Evolutionary conservation across 2,113 vertebrate species (phyloP).

Genomic region (Microcebus tavaratra): DNA sequence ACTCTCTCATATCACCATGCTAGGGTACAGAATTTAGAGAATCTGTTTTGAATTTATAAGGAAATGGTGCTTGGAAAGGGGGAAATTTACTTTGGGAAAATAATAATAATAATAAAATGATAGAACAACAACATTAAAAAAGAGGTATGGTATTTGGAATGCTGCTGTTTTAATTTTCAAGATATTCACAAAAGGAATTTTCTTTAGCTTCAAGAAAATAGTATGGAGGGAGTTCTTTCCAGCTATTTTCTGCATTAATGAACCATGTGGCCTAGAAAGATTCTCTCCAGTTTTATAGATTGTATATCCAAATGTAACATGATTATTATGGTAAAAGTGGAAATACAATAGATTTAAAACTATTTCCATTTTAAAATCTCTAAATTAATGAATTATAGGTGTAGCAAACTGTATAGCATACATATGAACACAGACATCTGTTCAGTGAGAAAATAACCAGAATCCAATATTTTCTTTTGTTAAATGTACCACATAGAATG

Average conservation of each 20-base stretch:
- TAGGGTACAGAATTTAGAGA: not conserved
- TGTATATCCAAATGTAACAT: not conserved
- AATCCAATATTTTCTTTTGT: constrained; percentile 24
- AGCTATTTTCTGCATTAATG: not conserved
- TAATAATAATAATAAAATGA: not conserved
- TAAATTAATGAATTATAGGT: not conserved
- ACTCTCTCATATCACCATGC: not conserved
- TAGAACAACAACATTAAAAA: not conserved
- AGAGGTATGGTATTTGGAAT: not conserved
- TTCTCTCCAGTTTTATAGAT: not conserved
- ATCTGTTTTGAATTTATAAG: not conserved
- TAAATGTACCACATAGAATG: not conserved
- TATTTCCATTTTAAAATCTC: not conserved
- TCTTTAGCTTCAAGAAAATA: not conserved
- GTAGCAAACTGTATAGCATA: not conserved
- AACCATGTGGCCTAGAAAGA: not conserved
- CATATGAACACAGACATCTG: not conserved
- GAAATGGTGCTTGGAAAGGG: not conserved
- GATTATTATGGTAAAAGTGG: not conserved
- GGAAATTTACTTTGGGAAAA: not conserved
- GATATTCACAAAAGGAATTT: not conserved
- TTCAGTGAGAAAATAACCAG: not conserved
- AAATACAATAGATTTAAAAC: constrained; percentile 34
- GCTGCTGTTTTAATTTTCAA: not conserved
- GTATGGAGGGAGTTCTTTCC: not conserved